Conservation (phyloP, 2,113 vertebrate species). For the Psammodynastes pulverulentus region DNA sequence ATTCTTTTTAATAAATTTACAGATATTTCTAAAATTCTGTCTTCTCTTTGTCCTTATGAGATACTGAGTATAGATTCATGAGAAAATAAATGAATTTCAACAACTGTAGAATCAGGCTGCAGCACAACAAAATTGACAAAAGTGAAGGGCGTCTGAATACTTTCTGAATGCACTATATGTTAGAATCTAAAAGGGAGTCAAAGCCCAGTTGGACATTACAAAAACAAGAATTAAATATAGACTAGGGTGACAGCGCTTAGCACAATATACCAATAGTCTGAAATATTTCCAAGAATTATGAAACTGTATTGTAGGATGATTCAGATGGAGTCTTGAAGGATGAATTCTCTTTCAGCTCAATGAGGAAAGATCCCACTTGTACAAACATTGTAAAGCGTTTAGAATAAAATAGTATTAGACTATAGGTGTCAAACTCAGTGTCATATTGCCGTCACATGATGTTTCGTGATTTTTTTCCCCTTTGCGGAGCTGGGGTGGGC, state of each 20-base stretch:
- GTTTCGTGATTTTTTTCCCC: too few relatives aligned
- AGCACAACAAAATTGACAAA: too few relatives aligned
- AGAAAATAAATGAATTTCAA: too few relatives aligned
- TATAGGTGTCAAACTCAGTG: too few relatives aligned
- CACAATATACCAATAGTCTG: background rate
- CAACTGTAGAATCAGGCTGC: too few relatives aligned
- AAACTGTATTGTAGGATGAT: background rate
- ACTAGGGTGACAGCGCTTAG: background rate
- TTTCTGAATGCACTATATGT: background rate
- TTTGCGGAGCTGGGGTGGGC: too few relatives aligned
- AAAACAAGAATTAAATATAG: background rate
- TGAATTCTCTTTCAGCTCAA: background rate
- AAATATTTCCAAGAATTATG: background rate
- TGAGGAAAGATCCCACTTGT: too few relatives aligned
- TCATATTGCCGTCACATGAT: too few relatives aligned
- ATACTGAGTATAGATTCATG: too few relatives aligned
- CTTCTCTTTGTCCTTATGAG: too few relatives aligned
- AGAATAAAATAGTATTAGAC: background rate
- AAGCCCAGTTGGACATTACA: background rate
- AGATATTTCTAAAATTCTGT: too few relatives aligned
- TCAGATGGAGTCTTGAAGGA: background rate
- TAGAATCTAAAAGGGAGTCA: background rate
- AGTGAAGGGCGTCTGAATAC: too few relatives aligned
- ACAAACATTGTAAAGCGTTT: background rate
- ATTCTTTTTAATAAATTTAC: background rate